Conservation (phyloP, 2,113 vertebrate genomes). For the Pelusios castaneus region DNA sequence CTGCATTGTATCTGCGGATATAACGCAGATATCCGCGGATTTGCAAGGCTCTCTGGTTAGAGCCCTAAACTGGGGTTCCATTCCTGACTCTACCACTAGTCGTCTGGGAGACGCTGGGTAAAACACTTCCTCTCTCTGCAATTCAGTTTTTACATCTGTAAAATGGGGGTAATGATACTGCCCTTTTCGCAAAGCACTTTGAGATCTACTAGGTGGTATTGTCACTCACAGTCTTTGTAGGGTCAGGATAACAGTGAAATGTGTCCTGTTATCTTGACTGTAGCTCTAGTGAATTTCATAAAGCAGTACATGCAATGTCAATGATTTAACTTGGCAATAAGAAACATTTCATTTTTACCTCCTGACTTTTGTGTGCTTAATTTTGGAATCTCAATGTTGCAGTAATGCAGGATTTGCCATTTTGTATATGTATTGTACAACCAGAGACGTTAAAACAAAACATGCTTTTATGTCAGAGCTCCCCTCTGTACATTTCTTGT, state of each 20-base stretch:
- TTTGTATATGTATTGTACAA: background rate
- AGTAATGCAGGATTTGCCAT: background rate
- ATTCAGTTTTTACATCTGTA: background rate
- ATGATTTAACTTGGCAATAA: constrained; percentile 28
- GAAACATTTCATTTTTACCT: constrained; percentile 2
- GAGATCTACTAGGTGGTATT: background rate
- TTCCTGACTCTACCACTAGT: background rate
- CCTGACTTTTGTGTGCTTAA: constrained; percentile 24
- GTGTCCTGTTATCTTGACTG: constrained; percentile 63
- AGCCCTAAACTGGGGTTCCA: too few species aligned
- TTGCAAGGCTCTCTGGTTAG: too few species aligned
- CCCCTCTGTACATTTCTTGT: background rate
- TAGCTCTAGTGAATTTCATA: constrained; percentile 16
- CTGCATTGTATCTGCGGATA: too few species aligned
- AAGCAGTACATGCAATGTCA: background rate
- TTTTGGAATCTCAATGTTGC: constrained; percentile 2
- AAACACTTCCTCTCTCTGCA: too few species aligned
- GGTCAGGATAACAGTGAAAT: background rate
- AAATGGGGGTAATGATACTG: background rate
- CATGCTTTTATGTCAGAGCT: background rate
- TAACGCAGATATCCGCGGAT: too few species aligned
- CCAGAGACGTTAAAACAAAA: background rate
- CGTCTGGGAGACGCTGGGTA: background rate
- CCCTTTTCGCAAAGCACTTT: background rate
- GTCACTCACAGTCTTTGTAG: background rate